phyloP scores from a whole-genome alignment of 2,888 invertebrate species.

The Amitus sp. region DNA sequence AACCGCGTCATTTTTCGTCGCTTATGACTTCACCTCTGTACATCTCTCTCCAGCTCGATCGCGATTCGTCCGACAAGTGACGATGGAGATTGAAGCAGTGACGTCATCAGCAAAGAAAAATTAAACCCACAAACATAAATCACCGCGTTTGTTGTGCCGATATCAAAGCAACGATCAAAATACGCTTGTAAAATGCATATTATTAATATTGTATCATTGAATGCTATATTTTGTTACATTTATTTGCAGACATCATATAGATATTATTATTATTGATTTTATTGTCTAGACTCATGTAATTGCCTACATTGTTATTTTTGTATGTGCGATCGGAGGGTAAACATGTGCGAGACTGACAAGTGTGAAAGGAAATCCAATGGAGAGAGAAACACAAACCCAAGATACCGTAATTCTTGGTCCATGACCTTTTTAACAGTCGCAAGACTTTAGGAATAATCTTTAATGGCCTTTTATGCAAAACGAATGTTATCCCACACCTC shows the following conservation, averaged over 20 bases:
- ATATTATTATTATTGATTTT: constrained; percentile 61
- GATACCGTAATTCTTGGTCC: constrained; percentile 54
- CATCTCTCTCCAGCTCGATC: too few relatives aligned
- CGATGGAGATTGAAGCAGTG: neutral
- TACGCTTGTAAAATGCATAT: constrained; percentile 66
- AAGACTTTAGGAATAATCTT: constrained; percentile 39
- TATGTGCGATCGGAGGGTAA: constrained; percentile 30
- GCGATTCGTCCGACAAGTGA: too few relatives aligned
- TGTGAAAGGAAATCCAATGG: constrained; percentile 26
- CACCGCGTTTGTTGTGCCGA: constrained; percentile 50
- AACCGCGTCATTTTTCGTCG: constrained; percentile 13
- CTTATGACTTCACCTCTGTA: constrained; percentile 8
- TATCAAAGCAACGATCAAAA: constrained; percentile 66
- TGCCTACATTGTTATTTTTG: constrained; percentile 60
- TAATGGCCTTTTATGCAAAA: constrained; percentile 37
- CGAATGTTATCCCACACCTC: constrained; percentile 32
- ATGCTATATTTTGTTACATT: constrained; percentile 65
- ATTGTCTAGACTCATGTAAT: constrained; percentile 57
- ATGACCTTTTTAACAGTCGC: constrained; percentile 53
- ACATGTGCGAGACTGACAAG: constrained; percentile 24
- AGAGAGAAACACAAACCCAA: constrained; percentile 36
- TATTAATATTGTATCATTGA: constrained; percentile 54
- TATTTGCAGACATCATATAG: constrained; percentile 56
- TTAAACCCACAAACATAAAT: constrained; percentile 17
- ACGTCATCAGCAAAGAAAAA: constrained; percentile 3